A percentile compares a stretch with the other conserved stretches of the same genome.
Evolutionary conservation across 2,113 vertebrate species (phyloP).

Genomic region (Atrichornis clamosus): DNA sequence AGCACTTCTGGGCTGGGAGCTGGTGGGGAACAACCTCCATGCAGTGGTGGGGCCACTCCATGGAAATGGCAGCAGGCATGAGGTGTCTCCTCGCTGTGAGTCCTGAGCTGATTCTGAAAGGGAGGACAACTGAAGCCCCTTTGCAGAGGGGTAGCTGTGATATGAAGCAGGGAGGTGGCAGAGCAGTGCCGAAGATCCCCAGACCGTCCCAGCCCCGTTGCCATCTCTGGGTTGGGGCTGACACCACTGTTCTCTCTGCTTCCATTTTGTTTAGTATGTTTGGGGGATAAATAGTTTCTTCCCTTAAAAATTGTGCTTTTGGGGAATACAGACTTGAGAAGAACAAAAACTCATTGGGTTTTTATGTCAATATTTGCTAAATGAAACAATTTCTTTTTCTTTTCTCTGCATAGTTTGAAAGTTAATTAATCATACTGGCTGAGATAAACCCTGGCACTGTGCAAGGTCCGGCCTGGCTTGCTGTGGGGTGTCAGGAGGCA

Average conservation of each 20-base stretch:
- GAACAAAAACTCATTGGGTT: background rate
- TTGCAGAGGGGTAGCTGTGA: rapidly evolving
- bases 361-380: background rate
- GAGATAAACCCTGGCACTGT: background rate
- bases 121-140: background rate
- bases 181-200: background rate
- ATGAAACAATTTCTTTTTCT: background rate
- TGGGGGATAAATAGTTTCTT: background rate
- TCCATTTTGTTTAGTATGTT: background rate
- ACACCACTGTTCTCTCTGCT: background rate
- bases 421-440: background rate
- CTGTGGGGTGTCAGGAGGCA: background rate
- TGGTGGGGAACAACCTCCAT: rapidly evolving
- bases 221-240: rapidly evolving
- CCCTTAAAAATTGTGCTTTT: background rate
- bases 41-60: rapidly evolving
- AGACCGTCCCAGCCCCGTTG: background rate
- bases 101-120: background rate
- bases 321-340: background rate
- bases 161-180: background rate
- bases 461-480: rapidly evolving
- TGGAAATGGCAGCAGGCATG: background rate
- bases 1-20: background rate
- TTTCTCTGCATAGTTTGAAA: background rate
- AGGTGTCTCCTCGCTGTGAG: background rate